Percentiles rank a stretch among this genome's conserved stretches.
Evolutionary conservation across 1,140 invertebrate genomes (phyloP).

Genomic region (Apis laboriosa): DNA sequence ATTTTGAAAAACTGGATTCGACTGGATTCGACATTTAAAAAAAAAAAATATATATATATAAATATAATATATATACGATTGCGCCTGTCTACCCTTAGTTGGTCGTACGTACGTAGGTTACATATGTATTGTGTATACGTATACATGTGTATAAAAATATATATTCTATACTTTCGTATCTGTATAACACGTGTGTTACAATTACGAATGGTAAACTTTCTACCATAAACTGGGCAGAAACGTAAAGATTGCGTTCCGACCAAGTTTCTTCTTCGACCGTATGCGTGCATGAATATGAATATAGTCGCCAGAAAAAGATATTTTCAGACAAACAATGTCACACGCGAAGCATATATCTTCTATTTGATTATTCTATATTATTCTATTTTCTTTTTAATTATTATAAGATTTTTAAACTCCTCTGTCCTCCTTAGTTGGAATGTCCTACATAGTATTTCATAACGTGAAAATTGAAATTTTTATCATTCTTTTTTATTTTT

Average conservation of each 20-base stretch:
- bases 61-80: slow-evolving; percentile 48
- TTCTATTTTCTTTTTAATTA: too few relatives aligned
- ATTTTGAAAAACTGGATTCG: background rate
- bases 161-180: slow-evolving; percentile 64
- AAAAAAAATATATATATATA: too few relatives aligned
- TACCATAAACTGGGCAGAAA: slow-evolving; percentile 47
- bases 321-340: too few relatives aligned
- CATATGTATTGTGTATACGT: slow-evolving; percentile 62
- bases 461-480: too few relatives aligned
- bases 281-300: slow-evolving; percentile 34
- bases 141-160: slow-evolving; percentile 57
- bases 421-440: too few relatives aligned
- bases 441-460: too few relatives aligned
- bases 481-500: too few relatives aligned
- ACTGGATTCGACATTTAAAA: slow-evolving; percentile 52
- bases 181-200: slow-evolving; percentile 41
- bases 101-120: slow-evolving; percentile 69
- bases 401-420: too few relatives aligned
- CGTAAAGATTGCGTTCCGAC: slow-evolving; percentile 54
- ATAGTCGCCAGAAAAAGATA: slow-evolving; percentile 26
- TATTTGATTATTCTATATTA: too few relatives aligned
- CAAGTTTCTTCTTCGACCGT: slow-evolving; percentile 44
- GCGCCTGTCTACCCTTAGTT: slow-evolving; percentile 70
- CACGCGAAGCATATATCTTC: too few relatives aligned
- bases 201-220: slow-evolving; percentile 28